Evolutionary conservation across 2,888 invertebrate species (phyloP).

Genomic region (Leuctra nigra): DNA sequence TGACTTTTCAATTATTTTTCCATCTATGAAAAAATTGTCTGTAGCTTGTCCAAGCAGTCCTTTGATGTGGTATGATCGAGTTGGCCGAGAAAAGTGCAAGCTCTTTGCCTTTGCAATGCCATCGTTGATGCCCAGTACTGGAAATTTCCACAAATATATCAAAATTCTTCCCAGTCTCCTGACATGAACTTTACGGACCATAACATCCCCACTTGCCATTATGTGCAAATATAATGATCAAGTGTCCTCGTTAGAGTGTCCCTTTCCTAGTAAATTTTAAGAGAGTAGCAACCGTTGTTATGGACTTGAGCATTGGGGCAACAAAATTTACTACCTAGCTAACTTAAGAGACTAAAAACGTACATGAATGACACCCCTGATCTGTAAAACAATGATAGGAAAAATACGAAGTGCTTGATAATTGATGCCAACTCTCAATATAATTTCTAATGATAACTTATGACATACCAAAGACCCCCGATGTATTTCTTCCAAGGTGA

Average conservation of each 20-base stretch:
- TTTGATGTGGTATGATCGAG: slow-evolving; percentile 65
- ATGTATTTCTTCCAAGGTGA: slow-evolving; percentile 54
- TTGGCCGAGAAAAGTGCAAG: slow-evolving; percentile 54
- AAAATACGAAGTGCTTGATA: not conserved
- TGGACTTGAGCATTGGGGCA: too few relatives aligned
- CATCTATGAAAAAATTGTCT: slow-evolving; percentile 62
- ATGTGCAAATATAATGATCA: too few relatives aligned
- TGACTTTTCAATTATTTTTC: slow-evolving; percentile 61
- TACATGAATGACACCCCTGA: too few relatives aligned
- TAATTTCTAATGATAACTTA: not conserved
- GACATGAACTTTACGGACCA: too few relatives aligned
- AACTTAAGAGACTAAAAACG: too few relatives aligned
- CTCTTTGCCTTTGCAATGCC: slow-evolving; percentile 51
- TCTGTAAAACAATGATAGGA: not conserved
- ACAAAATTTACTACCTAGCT: too few relatives aligned
- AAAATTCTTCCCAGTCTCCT: too few relatives aligned
- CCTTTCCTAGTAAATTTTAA: too few relatives aligned
- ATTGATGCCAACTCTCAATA: not conserved
- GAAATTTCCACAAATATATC: too few relatives aligned
- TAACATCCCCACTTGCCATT: too few relatives aligned
- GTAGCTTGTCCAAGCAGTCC: slow-evolving; percentile 72
- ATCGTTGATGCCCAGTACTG: slow-evolving; percentile 66
- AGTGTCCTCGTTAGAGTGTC: too few relatives aligned
- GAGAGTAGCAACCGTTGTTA: too few relatives aligned
- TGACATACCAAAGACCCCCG: slow-evolving; percentile 64